Conservation (phyloP, 2,888 invertebrate genomes). For the Melipona beecheii region DNA sequence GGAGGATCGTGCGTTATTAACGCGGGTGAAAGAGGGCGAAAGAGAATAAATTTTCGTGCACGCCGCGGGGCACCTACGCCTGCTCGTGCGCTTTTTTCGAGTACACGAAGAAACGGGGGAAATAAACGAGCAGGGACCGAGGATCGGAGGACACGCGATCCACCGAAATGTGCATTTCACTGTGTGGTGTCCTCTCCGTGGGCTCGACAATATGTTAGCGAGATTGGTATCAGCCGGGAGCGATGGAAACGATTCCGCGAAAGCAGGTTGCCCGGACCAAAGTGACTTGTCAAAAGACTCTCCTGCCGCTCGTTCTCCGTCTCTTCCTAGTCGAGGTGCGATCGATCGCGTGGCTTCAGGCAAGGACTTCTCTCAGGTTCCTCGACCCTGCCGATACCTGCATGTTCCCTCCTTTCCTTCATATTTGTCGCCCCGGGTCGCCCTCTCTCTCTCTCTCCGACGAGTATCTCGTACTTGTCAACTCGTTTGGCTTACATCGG, state of each 20-base stretch:
- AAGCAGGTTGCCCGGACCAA: constrained; percentile 55
- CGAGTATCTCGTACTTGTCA: constrained; percentile 53
- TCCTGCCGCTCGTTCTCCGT: constrained; percentile 17
- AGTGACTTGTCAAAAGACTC: constrained; percentile 73
- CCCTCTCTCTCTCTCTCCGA: constrained; percentile 30
- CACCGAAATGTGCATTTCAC: constrained; percentile 60
- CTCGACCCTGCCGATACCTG: constrained; percentile 24
- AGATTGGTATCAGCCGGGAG: constrained; percentile 62
- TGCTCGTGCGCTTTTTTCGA: neutral
- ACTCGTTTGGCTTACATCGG: constrained; percentile 62
- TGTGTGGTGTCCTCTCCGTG: constrained; percentile 10
- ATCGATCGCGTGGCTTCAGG: constrained; percentile 67
- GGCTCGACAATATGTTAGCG: constrained; percentile 43
- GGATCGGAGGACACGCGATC: constrained; percentile 37
- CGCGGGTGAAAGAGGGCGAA: neutral
- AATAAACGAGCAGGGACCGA: constrained; percentile 29
- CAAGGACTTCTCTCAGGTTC: constrained; percentile 48
- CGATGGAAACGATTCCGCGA: constrained; percentile 67
- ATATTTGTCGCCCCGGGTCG: constrained; percentile 36
- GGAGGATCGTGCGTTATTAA: neutral
- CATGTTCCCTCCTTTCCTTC: constrained; percentile 26
- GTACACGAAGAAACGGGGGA: neutral
- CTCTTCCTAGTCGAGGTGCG: constrained; percentile 48
- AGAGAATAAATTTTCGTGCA: constrained; percentile 4
- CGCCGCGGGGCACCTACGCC: constrained; percentile 27